A percentile compares a stretch with the other conserved stretches of the same genome.
Evolutionary conservation across 2,888 invertebrate genomes (phyloP).

Genomic region (Drosophila kanekoi): DNA sequence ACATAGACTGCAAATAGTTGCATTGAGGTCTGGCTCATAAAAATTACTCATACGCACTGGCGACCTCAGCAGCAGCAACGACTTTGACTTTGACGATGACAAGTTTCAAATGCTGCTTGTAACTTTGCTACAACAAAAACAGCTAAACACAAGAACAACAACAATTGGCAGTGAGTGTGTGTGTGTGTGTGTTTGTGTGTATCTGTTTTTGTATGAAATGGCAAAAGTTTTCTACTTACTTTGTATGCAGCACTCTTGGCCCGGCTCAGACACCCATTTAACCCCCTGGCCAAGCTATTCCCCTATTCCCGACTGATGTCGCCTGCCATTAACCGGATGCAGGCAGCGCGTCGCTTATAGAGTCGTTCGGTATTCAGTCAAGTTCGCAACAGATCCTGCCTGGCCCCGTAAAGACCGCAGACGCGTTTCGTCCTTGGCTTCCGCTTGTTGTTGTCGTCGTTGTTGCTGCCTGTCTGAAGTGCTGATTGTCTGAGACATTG

Average conservation of each 20-base stretch:
- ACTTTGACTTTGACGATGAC: conserved; percentile 54
- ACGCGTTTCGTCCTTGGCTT: conserved; percentile 45
- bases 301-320: conserved; percentile 22
- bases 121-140: conserved; percentile 64
- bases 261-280: conserved; percentile 16
- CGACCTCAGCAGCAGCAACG: conserved; percentile 29
- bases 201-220: conserved; percentile 60
- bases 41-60: conserved; percentile 78
- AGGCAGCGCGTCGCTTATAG: conserved; percentile 41
- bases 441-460: conserved; percentile 35
- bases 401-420: conserved; percentile 43
- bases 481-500: conserved; percentile 66
- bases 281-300: background rate
- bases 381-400: conserved; percentile 32
- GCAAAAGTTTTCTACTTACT: conserved; percentile 73
- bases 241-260: conserved; percentile 53
- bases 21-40: conserved; percentile 41
- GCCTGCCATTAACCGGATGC: conserved; percentile 58
- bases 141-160: conserved; percentile 14
- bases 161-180: conserved; percentile 47
- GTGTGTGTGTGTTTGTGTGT: conserved; percentile 38
- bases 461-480: conserved; percentile 15
- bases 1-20: conserved; percentile 35
- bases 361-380: conserved; percentile 64
- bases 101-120: conserved; percentile 79